Base-by-base conservation (phyloP, 2,888 invertebrate species). In the Lottia gigantea region DNA sequence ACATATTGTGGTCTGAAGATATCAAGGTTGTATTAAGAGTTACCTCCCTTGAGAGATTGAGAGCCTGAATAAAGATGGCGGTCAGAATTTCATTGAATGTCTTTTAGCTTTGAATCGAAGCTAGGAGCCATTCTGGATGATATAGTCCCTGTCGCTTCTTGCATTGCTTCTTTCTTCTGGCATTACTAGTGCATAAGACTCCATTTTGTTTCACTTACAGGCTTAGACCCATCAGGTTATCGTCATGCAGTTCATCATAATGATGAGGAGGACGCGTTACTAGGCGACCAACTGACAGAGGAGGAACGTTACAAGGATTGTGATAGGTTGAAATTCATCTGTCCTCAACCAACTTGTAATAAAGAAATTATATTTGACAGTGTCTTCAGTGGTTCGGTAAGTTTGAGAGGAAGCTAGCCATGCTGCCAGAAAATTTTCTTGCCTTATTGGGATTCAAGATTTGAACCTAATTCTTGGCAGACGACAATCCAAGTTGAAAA, bases 301-400 rank as follows among this genome's bases (percentile, higher is more conserved):
- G 91, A 91, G 63, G 91, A 92, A 70, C 89, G 90, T 67, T 92
- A 89, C 81, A 90, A 89, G 72, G 89, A 91, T 76, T 92, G 92
- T 83, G 88, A 90, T 47, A 87, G 85, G 61, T 93, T 95, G 74
- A 91, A 90, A 68, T 93, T 95, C 82, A 89, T 89, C 31, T 91
- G 91, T 80, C 89, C 87, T 6, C 81, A 89, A 68, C 81, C 84
- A 12, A 83, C 80, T 4, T 92, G 91, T 78, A 83, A 82, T n/a
- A 81, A 84, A 45, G 89, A 90, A 74, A 90, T 90, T 72, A 85
- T 89, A 61, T 82, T 92, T 67, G 91, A 90, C 67, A 84, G 88
- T 66, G 89, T 85, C 14, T 85, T 86, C 66, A 81, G 73, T 25
- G 82, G 81, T n/a, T 77, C 80, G 64, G 86, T 86, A 69, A 81